Conservation (phyloP, 1,140 invertebrate species). For the Eriocheir sinensis region DNA sequence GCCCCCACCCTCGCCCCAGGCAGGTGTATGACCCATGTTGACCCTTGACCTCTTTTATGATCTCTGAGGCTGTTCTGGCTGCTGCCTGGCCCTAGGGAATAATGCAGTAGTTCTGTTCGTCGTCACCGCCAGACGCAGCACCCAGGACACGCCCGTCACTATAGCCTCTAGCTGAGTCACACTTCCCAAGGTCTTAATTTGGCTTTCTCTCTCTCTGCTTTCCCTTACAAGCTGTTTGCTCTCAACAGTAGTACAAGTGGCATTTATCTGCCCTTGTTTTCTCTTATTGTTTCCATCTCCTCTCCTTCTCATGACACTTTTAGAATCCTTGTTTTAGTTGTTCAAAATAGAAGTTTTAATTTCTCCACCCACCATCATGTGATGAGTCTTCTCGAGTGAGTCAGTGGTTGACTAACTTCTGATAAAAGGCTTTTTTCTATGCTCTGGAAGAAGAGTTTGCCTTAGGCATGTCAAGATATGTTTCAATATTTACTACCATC, state of each 20-base stretch:
- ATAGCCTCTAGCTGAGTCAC: background rate
- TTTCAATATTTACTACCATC: too few relatives aligned
- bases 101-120: background rate
- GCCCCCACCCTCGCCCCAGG: slow-evolving; percentile 66
- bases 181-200: too few relatives aligned
- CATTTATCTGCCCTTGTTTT: background rate
- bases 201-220: background rate
- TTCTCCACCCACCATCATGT: too few relatives aligned
- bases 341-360: too few relatives aligned
- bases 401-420: too few relatives aligned
- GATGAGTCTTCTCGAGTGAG: too few relatives aligned
- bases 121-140: background rate
- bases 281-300: background rate
- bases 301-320: background rate
- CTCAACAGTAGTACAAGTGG: too few relatives aligned
- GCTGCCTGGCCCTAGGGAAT: background rate
- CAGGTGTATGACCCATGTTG: slow-evolving; percentile 58
- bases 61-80: background rate
- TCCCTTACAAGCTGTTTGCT: background rate
- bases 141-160: background rate
- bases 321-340: too few relatives aligned
- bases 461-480: too few relatives aligned
- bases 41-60: slow-evolving; percentile 19
- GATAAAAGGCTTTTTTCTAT: too few relatives aligned
- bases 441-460: too few relatives aligned